Percentiles rank a stretch among this genome's conserved stretches.
These are phyloP conservation scores for Perdita meconis DNA, from an alignment of 2,888 invertebrate genomes.

Conservation along the genomic window DNA sequence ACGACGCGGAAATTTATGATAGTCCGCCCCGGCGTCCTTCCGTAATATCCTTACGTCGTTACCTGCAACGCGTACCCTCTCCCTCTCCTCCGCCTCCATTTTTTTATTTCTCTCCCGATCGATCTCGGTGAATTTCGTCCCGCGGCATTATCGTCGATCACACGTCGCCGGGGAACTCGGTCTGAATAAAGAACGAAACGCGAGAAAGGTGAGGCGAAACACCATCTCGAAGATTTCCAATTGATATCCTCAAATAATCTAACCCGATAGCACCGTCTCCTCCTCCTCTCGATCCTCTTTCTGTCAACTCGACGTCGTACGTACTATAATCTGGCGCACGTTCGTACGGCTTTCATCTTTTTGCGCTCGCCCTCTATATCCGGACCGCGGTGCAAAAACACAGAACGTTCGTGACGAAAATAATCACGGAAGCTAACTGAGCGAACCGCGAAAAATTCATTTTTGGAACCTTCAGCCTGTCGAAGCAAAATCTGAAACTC, in stretches of 20 bases:
- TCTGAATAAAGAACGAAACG: constrained; percentile 34
- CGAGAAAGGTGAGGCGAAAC: constrained; percentile 1
- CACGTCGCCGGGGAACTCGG: constrained; percentile 32
- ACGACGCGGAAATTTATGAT: constrained; percentile 64
- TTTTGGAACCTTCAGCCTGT: too few species aligned
- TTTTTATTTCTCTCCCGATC: constrained; percentile 37
- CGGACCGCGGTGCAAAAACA: background rate
- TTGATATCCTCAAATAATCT: constrained; percentile 46
- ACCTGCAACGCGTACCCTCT: constrained; percentile 36
- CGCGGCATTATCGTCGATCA: constrained; percentile 53
- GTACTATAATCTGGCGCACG: constrained; percentile 12
- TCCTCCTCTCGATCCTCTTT: background rate
- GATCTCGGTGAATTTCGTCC: constrained; percentile 38
- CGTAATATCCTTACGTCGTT: constrained; percentile 60
- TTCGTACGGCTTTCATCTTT: background rate
- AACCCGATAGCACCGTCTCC: too few species aligned
- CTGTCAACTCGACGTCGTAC: background rate
- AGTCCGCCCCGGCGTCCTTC: constrained; percentile 45
- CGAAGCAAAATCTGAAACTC: background rate
- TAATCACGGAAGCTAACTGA: background rate
- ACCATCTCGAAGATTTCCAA: constrained; percentile 39
- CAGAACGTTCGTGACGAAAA: background rate
- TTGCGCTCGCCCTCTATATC: background rate
- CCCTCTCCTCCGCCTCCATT: constrained; percentile 8
- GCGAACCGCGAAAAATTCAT: background rate